phyloP scores from a whole-genome alignment of 2,113 vertebrate genomes.

The Lamprotornis superbus region DNA sequence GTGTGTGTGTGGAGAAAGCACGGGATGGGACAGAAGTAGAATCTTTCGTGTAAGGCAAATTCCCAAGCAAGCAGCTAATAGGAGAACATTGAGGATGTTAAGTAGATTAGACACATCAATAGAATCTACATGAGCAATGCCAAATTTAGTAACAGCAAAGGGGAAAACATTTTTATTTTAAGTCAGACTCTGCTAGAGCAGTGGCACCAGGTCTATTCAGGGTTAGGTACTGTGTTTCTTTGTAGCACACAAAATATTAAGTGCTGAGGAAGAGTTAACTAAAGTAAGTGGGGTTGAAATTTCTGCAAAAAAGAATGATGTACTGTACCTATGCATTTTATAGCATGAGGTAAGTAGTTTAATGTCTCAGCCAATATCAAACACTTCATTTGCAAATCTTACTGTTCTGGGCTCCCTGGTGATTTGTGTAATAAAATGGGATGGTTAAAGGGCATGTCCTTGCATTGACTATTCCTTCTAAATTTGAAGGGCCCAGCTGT shows the following conservation, averaged over 20 bases:
- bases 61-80: constrained; percentile 50
- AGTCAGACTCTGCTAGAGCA: neutral
- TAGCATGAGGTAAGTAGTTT: constrained; percentile 74
- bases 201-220: neutral
- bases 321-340: constrained; percentile 72
- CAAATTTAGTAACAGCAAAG: constrained; percentile 47
- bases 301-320: constrained; percentile 67
- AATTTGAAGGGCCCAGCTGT: constrained; percentile 66
- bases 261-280: constrained; percentile 45
- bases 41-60: constrained; percentile 25
- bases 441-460: constrained; percentile 79
- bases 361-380: constrained; percentile 77
- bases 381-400: constrained; percentile 82
- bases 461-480: constrained; percentile 77
- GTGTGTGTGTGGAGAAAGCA: neutral
- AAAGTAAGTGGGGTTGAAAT: constrained; percentile 59
- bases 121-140: constrained; percentile 55
- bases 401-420: constrained; percentile 69
- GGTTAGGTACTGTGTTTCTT: neutral
- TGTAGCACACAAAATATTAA: neutral
- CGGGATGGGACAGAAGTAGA: neutral
- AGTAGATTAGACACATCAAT: constrained; percentile 65
- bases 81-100: constrained; percentile 23
- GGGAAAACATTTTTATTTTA: constrained; percentile 51
- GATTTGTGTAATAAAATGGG: constrained; percentile 76